Evolutionary conservation across 2,797 vertebrate genomes (phyloP), one percentile per base, ranked within the genome.

Genomic region (Orientallactaga sibirica): DNA sequence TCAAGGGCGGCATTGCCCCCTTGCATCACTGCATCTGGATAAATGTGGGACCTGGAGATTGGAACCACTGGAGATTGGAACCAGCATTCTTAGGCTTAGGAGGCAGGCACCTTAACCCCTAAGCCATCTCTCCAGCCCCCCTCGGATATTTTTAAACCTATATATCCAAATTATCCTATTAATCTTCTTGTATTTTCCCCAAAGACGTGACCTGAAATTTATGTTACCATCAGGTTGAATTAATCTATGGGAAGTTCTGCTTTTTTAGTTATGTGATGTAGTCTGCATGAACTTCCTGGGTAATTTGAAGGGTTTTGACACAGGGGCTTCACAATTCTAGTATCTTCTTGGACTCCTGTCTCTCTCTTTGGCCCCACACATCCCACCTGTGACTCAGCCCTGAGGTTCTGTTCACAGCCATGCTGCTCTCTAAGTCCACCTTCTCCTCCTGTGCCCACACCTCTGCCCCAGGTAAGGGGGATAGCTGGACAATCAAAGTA

Each of bases 131-230:
- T 37, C 33, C 33, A 37, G 33, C 33, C 33, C 84, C 74, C 58
- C 19, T 48, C 14, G 52, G 74, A 48, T 73, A 71, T 52, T 92
- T 89, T 92, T 83, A 64, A 89, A 78, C 58, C 5, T 66, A 27
- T 22, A 24, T 62, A 67, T 80, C 15, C 83, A 74, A 93, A 95
- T 74, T 41, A 29, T 37, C n/a, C 52, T 92, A 61, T 76, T 66
- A 71, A 73, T 90, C 55, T 71, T 75, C 61, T 89, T 87, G 33
- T 20, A 16, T 61, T 92, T 94, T 64, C 25, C 25, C 75, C 55
- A 64, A 77, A 75, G 81, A 89, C 43, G 41, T 80, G 55, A 55
- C 52, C 67, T 62, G 76, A 86, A 68, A 91, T 80, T 90, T 75
- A 48, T 25, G 27, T 73, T 68, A 73, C 76, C 61, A 86, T 73